Evolutionary conservation across 2,113 vertebrate genomes (phyloP), one percentile per base, ranked within the genome.

Genomic region (Pachyramphus minor): DNA sequence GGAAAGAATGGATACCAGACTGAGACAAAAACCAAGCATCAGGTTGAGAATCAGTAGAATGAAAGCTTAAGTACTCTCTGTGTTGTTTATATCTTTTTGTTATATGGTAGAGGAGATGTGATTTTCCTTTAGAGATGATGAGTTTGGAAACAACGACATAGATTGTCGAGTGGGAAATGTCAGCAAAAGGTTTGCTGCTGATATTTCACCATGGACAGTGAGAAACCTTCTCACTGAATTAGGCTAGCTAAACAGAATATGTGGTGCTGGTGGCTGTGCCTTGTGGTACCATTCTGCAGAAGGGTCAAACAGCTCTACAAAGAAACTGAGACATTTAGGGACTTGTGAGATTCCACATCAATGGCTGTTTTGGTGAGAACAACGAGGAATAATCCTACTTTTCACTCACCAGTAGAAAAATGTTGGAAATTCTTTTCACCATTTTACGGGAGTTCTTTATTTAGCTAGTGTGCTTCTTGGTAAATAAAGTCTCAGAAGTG

Each of bases 231-330:
- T 63, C 7, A 69, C 49, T 49, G 44, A 75, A 27, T 50, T 33
- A 25, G 14, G 8, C 31, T 45, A n/a, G 1, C 24, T 33, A 33
- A 63, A 39, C 2, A 3, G n/a, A 35, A 19, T 2, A 2, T 17
- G 14, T 4, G 0, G 7, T 64, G 15, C 53, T 80, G 33, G 8
- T 2, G 14, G 23, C 67, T 56, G 18, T 50, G 44, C 30, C 67
- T 72, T 1, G 0, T 28, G 35, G 25, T 37, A 39, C 9, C 5
- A 9, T 25, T 18, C 22, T 66, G 33, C 35, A 73, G 41, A 41
- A 79, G 11, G 8, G 13, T 83, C 33, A 76, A 80, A 45, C 31
- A 60, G 5, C 7, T 75, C 31, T 31, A 52, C 24, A 60, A 52
- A 39, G 23, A 73, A 85, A 41, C 2, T 0, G 10, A 49, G 8